Base-by-base conservation (phyloP, 2,113 vertebrate species). In the Monarcha castaneiventris region DNA sequence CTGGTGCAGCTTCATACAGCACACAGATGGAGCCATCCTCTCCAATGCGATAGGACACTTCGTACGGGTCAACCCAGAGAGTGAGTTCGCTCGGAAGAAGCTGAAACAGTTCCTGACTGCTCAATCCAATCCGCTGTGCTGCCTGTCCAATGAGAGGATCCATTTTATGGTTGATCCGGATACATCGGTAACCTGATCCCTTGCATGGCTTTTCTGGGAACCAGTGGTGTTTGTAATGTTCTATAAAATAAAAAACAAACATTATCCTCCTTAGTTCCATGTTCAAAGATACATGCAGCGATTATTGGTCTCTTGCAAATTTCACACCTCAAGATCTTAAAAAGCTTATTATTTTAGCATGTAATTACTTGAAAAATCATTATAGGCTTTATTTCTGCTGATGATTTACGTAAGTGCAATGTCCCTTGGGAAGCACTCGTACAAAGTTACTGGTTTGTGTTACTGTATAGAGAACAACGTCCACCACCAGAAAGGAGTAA, bases 121-220 rank as follows among this genome's bases (percentile, higher is more conserved):
- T 99, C 97, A 99, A 98, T 97, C 99, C 99, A 75, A 99, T 99
- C 96, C 99, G 98, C 97, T 99, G 99, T 66, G 99, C 99, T 15
- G 99, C 99, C 98, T 99, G 98, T 96, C 99, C 98, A 97, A 99
- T 99, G 98, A 99, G 98, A 61, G 99, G 99, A 98, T 99, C 99
- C 99, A 99, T 99, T 98, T 99, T 99, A 98, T 99, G 99, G 98
- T 99, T 99, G 98, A 99, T 99, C 87, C 99, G 99, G 97, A 99
- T 99, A 97, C 99, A 99, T 89, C 99, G 99, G 97, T 99, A 99
- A 93, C 99, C 99, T 39, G 99, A 99, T 91, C 99, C 99, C 97
- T 99, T 99, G 98, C 99, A 99, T 32, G 99, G 99, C 97, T 98
- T 98, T 97, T 99, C 99, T 94, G 99, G 99, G 98, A 99, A 99